Conservation (phyloP, 2,113 vertebrate genomes). For the Oceanites oceanicus region DNA sequence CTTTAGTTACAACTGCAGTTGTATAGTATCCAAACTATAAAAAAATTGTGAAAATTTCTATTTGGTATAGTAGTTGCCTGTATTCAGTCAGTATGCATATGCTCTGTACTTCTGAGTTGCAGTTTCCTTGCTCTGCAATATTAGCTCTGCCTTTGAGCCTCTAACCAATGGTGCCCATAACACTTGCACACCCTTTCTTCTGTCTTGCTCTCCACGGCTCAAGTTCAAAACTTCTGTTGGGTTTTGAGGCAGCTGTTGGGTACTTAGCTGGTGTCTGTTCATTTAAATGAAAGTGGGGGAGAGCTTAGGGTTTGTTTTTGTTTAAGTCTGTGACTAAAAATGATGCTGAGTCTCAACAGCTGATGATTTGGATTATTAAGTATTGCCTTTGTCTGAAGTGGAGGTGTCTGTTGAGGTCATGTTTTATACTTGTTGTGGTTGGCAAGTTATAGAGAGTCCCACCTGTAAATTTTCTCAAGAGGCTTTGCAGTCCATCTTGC, state of each 20-base stretch:
- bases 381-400: not conserved
- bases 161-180: fast-evolving
- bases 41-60: not conserved
- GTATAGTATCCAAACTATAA: not conserved
- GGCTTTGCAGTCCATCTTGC: not conserved
- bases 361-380: not conserved
- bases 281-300: not conserved
- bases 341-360: not conserved
- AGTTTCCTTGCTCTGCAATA: fast-evolving
- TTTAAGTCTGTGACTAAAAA: not conserved
- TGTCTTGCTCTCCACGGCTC: not conserved
- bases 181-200: not conserved
- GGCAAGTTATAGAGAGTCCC: not conserved
- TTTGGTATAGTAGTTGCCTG: not conserved
- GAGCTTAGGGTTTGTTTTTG: not conserved
- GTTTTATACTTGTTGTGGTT: not conserved
- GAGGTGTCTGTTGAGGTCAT: not conserved
- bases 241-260: not conserved
- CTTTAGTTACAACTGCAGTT: not conserved
- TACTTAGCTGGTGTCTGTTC: not conserved
- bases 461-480: not conserved
- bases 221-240: not conserved
- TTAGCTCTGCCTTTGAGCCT: not conserved
- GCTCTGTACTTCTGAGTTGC: not conserved
- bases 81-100: not conserved